Percentiles rank a stretch among this genome's conserved stretches.
Conservation (phyloP, 2,113 vertebrate species). For the Puntigrus tetrazona region DNA sequence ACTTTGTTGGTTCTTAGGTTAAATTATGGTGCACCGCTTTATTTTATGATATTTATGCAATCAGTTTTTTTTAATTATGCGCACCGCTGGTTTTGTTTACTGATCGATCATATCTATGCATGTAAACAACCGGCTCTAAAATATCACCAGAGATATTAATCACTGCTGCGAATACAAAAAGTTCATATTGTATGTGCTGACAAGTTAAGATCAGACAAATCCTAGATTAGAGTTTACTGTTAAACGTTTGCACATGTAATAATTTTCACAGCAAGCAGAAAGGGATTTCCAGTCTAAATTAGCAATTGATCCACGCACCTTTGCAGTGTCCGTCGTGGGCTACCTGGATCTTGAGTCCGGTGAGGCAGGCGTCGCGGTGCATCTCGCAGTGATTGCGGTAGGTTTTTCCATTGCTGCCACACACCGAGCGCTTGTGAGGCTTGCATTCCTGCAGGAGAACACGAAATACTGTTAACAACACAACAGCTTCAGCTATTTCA, state of each 20-base stretch:
- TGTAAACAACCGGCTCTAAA: no score
- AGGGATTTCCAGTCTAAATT: not conserved
- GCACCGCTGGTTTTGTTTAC: not conserved
- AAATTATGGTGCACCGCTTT: not conserved
- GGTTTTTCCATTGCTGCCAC: conserved; percentile 94
- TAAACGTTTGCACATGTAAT: not conserved
- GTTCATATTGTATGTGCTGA: not conserved
- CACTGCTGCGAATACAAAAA: no score
- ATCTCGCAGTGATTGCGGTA: conserved; percentile 98
- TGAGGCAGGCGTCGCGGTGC: conserved; percentile 96
- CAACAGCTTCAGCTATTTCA: not conserved
- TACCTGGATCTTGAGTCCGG: conserved; percentile 96
- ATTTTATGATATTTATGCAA: not conserved
- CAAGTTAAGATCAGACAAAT: not conserved
- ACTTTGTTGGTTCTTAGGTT: not conserved
- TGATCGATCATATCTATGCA: no score
- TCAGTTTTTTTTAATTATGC: no score
- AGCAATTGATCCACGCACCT: conserved; percentile 77
- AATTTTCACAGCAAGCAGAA: not conserved
- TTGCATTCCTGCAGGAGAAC: conserved; percentile 86
- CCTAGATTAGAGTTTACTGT: not conserved
- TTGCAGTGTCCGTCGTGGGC: conserved; percentile 94
- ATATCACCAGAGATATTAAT: no score
- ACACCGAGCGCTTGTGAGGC: conserved; percentile 95
- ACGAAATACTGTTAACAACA: not conserved